Base-by-base conservation (phyloP, 2,888 invertebrate species). In the Aleiodes leptofemur region DNA sequence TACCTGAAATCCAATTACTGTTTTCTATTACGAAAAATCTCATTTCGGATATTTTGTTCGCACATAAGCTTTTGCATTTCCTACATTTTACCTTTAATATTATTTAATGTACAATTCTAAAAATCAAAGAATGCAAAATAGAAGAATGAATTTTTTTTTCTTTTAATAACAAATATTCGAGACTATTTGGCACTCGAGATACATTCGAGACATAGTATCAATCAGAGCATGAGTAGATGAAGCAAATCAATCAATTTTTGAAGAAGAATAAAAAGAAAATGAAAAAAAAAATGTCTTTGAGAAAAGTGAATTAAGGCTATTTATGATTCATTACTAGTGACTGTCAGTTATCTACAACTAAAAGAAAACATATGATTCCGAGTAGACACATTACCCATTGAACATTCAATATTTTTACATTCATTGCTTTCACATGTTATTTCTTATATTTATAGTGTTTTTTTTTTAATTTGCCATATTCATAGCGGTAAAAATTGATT, bases 181-280 rank as follows among this genome's bases (percentile, higher is more conserved):
- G 11, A 64, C 64, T 77, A 81, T 80, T 86, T 86, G 86, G 86
- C 86, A 86, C 86, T 82, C 83, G 23, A 23, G 23, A 23, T 23
- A 23, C 23, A 23, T 23, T 83, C 81, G 79, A 83, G 84, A 80
- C 81, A 83, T 82, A 82, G 76, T 81, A 82, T 82, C 77, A 78
- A 74, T 77, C 64, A 69, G 72, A 69, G 59, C 61, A 55, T 73
- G 11, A 14, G 38, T 55, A 4, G 31, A 66, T 66, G 6, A 23
- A 55, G 23, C 16, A 66, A 66, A 5, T n/a, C n/a, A 51, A 31
- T 50, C n/a, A 34, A 23, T 64, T 11, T 51, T 9, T 7, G 8
- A 7, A 6, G 68, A 9, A 16, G 29, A 66, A 68, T 50, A 16
- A 50, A 43, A 51, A 68, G 31, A 51, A 9, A 61, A 53, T 34